Conservation (phyloP, 2,113 vertebrate genomes). For the Montifringilla adamsi region DNA sequence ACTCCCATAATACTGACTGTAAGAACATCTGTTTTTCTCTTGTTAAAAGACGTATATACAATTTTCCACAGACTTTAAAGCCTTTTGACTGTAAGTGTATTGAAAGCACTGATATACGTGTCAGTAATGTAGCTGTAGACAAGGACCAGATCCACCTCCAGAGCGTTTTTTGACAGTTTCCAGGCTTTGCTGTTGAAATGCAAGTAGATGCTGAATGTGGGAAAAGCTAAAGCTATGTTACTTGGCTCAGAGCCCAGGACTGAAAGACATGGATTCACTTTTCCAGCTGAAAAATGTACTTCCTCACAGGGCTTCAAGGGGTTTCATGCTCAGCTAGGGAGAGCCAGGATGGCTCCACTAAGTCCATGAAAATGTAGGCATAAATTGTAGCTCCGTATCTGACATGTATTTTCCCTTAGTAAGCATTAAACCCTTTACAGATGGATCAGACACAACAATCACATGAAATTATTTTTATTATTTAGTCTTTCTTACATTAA, state of each 20-base stretch:
- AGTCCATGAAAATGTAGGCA: not conserved
- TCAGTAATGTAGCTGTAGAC: constrained; percentile 41
- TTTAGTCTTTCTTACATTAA: not conserved
- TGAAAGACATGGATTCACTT: constrained; percentile 46
- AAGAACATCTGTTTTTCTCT: constrained; percentile 35
- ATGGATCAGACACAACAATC: not conserved
- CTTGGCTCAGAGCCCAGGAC: constrained; percentile 61
- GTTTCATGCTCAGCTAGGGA: not conserved
- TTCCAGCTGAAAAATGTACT: constrained; percentile 47
- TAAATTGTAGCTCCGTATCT: not conserved
- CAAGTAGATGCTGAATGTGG: constrained; percentile 58
- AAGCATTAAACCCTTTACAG: not conserved
- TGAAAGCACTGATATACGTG: constrained; percentile 26
- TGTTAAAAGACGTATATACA: constrained; percentile 53
- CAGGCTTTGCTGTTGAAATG: constrained; percentile 61
- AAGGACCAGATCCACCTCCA: constrained; percentile 60
- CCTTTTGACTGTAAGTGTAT: constrained; percentile 23
- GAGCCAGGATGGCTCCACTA: not conserved
- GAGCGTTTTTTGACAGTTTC: constrained; percentile 58
- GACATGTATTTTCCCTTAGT: not conserved
- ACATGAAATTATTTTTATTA: not conserved
- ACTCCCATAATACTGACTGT: not conserved
- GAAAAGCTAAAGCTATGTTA: constrained; percentile 54
- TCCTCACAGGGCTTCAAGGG: constrained; percentile 27
- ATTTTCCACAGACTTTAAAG: constrained; percentile 42